Conservation (phyloP, 2,888 invertebrate genomes). For the Lithophane ornitopus region DNA sequence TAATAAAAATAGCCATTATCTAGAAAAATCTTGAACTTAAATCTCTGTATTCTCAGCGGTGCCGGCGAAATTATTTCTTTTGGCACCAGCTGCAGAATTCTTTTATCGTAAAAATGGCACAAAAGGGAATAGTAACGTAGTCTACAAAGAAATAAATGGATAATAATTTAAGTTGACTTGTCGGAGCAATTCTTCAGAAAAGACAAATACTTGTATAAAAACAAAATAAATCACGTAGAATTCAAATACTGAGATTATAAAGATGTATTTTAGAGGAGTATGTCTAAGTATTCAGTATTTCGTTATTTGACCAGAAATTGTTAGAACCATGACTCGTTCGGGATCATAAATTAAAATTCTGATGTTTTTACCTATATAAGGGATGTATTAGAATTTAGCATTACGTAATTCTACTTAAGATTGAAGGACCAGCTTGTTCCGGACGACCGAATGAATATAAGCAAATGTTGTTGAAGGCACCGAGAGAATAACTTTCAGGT, state of each 20-base stretch:
- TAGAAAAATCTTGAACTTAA: constrained; percentile 54
- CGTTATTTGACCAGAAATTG: constrained; percentile 16
- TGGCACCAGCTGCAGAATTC: constrained; percentile 71
- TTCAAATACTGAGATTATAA: not conserved
- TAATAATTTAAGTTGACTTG: constrained; percentile 55
- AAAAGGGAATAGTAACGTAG: constrained; percentile 65
- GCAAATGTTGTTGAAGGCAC: constrained; percentile 59
- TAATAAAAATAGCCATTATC: constrained; percentile 54
- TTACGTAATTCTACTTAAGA: constrained; percentile 14
- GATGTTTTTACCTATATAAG: not conserved
- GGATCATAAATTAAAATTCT: constrained; percentile 28
- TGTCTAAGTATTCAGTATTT: not conserved
- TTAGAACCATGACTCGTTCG: constrained; percentile 27
- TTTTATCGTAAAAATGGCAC: constrained; percentile 66
- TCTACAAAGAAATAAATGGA: constrained; percentile 61
- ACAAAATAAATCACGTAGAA: constrained; percentile 22
- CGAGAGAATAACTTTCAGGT: constrained; percentile 60
- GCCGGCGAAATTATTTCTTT: constrained; percentile 61
- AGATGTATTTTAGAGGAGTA: not conserved
- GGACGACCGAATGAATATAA: constrained; percentile 64
- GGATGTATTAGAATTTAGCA: not conserved
- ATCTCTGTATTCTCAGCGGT: constrained; percentile 59
- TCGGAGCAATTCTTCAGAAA: constrained; percentile 31
- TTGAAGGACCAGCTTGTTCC: constrained; percentile 42
- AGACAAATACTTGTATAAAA: constrained; percentile 22